Evolutionary conservation across 2,797 vertebrate species (phyloP).

Genomic region (Neosalanx taihuensis): DNA sequence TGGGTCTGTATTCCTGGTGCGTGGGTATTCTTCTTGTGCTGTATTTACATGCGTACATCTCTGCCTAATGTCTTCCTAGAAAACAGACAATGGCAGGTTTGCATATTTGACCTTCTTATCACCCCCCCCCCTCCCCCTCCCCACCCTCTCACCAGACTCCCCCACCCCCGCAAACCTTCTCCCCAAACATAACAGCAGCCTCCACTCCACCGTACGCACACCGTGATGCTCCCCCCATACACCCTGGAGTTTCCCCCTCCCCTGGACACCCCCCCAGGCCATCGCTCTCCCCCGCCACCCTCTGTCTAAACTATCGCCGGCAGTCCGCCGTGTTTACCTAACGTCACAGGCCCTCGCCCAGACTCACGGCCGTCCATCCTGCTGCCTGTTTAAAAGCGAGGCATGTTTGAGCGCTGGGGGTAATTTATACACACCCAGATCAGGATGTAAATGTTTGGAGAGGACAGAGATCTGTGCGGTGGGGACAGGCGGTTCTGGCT

Average conservation of each 20-base stretch:
- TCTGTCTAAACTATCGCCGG: slow-evolving; percentile 26
- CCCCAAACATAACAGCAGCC: too few relatives aligned
- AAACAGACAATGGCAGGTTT: slow-evolving; percentile 13
- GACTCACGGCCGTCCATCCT: slow-evolving; percentile 28
- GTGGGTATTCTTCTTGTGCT: too few relatives aligned
- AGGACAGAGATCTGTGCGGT: slow-evolving; percentile 14
- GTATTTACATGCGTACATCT: slow-evolving; percentile 20
- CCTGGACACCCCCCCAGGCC: slow-evolving; percentile 3
- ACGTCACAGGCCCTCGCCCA: slow-evolving; percentile 6
- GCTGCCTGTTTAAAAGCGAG: slow-evolving; percentile 46
- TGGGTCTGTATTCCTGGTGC: too few relatives aligned
- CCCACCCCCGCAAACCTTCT: too few relatives aligned
- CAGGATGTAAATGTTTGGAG: slow-evolving; percentile 31
- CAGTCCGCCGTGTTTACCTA: slow-evolving; percentile 47
- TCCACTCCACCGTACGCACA: too few relatives aligned
- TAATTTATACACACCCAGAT: slow-evolving; percentile 31
- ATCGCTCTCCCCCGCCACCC: slow-evolving; percentile 17
- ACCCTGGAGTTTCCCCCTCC: too few relatives aligned
- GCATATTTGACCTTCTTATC: slow-evolving; percentile 65
- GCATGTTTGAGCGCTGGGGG: slow-evolving; percentile 50
- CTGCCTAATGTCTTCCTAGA: slow-evolving; percentile 51
- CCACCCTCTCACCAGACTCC: too few relatives aligned
- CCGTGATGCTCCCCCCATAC: too few relatives aligned
- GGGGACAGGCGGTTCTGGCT: too few relatives aligned
- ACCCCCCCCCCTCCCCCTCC: slow-evolving; percentile 22